A percentile compares a stretch with the other conserved stretches of the same genome.
Evolutionary conservation across 2,797 vertebrate genomes (phyloP).

Genomic region (Vireo griseus): DNA sequence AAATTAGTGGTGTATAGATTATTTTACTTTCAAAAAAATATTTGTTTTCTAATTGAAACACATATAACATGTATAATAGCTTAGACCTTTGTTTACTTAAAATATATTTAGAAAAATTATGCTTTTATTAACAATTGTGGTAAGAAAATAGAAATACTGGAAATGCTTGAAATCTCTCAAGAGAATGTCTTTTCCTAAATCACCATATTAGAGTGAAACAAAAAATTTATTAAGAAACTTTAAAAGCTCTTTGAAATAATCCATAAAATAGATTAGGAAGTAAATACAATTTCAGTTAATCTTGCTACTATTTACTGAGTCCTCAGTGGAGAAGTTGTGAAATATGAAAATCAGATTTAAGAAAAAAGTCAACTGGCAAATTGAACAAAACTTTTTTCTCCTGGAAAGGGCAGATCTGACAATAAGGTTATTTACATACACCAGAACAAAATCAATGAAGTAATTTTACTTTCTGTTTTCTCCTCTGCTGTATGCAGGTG

Average conservation of each 20-base stretch:
- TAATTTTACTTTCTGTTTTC: constrained; percentile 66
- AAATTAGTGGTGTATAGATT: constrained; percentile 26
- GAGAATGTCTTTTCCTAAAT: background rate
- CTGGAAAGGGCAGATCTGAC: constrained; percentile 66
- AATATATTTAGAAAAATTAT: background rate
- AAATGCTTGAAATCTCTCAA: background rate
- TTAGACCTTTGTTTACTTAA: background rate
- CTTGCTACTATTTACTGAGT: background rate
- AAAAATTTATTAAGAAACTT: background rate
- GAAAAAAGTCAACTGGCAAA: constrained; percentile 33
- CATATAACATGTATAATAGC: background rate
- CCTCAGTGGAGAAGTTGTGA: background rate
- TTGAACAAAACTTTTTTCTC: constrained; percentile 49
- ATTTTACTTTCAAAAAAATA: constrained; percentile 26
- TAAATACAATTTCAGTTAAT: constrained; percentile 20
- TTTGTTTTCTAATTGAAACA: constrained; percentile 15
- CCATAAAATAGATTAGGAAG: background rate
- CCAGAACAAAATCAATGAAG: constrained; percentile 68
- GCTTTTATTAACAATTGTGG: background rate
- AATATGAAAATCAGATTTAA: constrained; percentile 18
- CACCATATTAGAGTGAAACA: background rate
- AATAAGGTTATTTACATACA: constrained; percentile 66
- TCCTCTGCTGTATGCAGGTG: constrained; percentile 22
- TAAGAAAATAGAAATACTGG: background rate
- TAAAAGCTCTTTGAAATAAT: constrained; percentile 48